phyloP scores from a whole-genome alignment of 2,888 invertebrate genomes.

The Adelognathus sp. region DNA sequence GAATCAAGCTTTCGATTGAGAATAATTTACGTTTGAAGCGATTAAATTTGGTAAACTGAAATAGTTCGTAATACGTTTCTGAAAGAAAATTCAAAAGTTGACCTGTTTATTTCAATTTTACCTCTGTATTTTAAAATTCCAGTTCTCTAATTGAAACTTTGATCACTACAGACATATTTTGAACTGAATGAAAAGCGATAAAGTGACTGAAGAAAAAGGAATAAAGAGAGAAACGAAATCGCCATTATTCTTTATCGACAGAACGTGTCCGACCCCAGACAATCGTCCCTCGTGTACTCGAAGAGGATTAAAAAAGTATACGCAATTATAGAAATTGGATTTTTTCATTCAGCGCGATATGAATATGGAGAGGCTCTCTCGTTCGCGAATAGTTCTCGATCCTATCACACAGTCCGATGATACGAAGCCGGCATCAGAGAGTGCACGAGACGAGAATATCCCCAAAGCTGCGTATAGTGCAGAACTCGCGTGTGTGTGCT shows the following conservation, averaged over 20 bases:
- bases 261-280: background rate
- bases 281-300: background rate
- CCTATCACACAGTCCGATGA: conserved; percentile 7
- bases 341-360: background rate
- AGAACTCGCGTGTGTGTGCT: conserved; percentile 11
- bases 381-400: background rate
- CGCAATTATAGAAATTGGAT: background rate
- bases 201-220: too few species aligned
- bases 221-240: background rate
- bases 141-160: too few species aligned
- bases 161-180: too few species aligned
- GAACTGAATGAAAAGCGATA: too few species aligned
- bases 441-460: conserved; percentile 1
- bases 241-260: background rate
- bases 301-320: background rate
- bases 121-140: too few species aligned
- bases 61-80: too few species aligned
- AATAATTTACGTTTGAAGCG: too few species aligned
- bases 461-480: background rate
- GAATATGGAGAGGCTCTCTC: background rate
- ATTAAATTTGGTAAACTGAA: too few species aligned
- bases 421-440: background rate
- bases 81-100: too few species aligned
- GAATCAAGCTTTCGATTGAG: too few species aligned
- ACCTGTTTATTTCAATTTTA: too few species aligned